Conservation (phyloP, 2,888 invertebrate genomes). For the Ligdia adustata region DNA sequence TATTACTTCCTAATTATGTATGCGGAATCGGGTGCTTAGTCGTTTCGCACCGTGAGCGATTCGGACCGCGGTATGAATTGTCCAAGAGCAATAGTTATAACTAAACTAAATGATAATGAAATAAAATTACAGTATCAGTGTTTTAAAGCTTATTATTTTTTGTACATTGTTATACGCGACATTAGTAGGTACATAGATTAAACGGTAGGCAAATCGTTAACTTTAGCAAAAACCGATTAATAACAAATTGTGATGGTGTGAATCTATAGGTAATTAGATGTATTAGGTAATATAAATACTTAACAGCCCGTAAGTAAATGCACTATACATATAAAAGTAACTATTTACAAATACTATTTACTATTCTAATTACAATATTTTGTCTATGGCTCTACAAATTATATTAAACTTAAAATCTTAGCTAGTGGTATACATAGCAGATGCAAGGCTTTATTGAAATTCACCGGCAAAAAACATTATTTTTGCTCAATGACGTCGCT, state of each 20-base stretch:
- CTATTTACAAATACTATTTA: constrained; percentile 63
- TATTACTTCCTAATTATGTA: no score
- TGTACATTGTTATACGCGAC: constrained; percentile 77
- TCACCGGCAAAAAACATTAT: no score
- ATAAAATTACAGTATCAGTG: constrained; percentile 49
- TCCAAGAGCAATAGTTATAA: no score
- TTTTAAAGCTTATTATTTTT: constrained; percentile 82
- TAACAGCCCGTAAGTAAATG: constrained; percentile 78
- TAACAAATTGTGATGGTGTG: constrained; percentile 53
- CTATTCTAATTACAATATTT: constrained; percentile 21
- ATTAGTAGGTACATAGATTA: constrained; percentile 58
- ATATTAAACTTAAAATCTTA: no score
- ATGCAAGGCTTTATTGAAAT: no score
- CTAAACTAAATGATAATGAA: constrained; percentile 20
- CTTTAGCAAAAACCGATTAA: constrained; percentile 52
- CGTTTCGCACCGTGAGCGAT: no score
- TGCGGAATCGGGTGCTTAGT: no score
- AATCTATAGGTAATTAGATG: constrained; percentile 52
- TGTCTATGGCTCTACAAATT: constrained; percentile 11
- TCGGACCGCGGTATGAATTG: no score
- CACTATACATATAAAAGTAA: constrained; percentile 72
- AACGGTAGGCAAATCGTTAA: constrained; percentile 47
- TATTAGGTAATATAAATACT: constrained; percentile 63
- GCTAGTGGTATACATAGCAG: no score
- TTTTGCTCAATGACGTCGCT: no score